Evolutionary conservation across 2,113 vertebrate genomes (phyloP).

Genomic region (Rhagologus leucostigma): DNA sequence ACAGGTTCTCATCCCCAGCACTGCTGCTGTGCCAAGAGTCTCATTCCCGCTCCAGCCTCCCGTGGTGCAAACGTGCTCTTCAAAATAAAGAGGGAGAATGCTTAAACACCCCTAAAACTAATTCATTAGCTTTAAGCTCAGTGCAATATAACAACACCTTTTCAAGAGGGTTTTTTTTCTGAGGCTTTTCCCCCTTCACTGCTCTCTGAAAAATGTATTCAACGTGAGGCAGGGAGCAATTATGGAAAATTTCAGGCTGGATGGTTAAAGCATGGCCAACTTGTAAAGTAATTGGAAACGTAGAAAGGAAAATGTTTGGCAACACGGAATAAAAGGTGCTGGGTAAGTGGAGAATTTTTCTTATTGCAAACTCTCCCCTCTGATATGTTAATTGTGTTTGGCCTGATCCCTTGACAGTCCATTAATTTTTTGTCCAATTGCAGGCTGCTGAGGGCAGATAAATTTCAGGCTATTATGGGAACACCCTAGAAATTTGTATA

Average conservation of each 20-base stretch:
- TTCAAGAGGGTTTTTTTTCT: background rate
- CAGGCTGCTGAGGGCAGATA: constrained; percentile 54
- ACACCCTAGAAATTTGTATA: constrained; percentile 59
- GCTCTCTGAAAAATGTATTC: background rate
- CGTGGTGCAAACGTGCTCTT: background rate
- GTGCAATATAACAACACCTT: background rate
- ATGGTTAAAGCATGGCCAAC: background rate
- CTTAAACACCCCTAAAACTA: background rate
- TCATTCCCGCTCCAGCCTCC: background rate
- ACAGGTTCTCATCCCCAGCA: background rate
- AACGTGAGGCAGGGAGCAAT: background rate
- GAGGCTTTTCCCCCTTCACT: background rate
- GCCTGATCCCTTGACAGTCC: constrained; percentile 32
- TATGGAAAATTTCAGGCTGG: constrained; percentile 34
- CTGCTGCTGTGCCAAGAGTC: background rate
- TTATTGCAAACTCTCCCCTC: background rate
- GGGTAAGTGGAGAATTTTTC: background rate
- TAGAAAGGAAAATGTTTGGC: background rate
- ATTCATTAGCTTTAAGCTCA: background rate
- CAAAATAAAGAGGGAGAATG: background rate
- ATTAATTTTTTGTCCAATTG: constrained; percentile 52
- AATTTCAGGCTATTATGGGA: constrained; percentile 58
- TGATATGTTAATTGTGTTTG: constrained; percentile 25
- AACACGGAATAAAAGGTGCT: constrained; percentile 6
- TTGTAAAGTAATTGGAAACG: background rate